These are phyloP conservation scores for Nyctibius bracteatus DNA, from an alignment of 2,113 vertebrate species.

Conservation along the genomic window DNA sequence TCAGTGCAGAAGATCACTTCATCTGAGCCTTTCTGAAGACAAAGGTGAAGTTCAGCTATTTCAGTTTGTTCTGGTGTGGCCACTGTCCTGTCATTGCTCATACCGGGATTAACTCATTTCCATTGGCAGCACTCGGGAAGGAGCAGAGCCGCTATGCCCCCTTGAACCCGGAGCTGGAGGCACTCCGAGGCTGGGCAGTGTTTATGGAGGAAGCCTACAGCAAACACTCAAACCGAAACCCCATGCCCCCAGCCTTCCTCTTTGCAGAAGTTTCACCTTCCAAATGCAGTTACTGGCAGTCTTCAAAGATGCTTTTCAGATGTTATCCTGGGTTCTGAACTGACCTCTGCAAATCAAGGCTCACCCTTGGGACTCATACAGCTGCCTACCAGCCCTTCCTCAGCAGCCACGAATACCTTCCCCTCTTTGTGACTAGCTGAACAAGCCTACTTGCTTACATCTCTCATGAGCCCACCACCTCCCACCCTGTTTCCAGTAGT, in stretches of 20 bases:
- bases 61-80: neutral
- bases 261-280: neutral
- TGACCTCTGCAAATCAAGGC: neutral
- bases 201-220: neutral
- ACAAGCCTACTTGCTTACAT: neutral
- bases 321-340: neutral
- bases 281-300: neutral
- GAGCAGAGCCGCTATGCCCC: accelerated
- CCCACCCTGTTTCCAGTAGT: neutral
- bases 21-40: neutral
- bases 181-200: accelerated
- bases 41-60: neutral
- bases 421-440: neutral
- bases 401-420: neutral
- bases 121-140: neutral
- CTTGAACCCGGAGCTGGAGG: accelerated
- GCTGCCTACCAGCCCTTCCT: neutral
- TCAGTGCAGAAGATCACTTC: neutral
- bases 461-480: neutral
- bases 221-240: neutral
- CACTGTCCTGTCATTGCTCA: accelerated
- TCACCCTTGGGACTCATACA: too few species aligned
- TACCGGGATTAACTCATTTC: neutral
- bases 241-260: neutral
- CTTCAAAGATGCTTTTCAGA: neutral